Percentiles rank a stretch among this genome's conserved stretches.
phyloP scores from a whole-genome alignment of 53 echinoderm and acorn worm species.

The Actinopyga echinites region DNA sequence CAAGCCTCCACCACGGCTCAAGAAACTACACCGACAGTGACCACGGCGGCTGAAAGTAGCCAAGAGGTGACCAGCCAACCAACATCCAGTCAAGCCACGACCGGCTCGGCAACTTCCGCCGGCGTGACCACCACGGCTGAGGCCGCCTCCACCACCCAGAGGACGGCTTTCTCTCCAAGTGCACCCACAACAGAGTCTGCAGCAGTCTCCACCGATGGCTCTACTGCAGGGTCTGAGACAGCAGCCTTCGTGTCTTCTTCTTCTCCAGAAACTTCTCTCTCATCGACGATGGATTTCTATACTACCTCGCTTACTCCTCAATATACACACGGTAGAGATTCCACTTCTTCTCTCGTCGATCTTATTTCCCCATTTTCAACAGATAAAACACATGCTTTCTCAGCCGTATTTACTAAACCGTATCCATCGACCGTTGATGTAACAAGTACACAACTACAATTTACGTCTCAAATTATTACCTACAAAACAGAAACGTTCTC shows the following conservation, averaged over 20 bases:
- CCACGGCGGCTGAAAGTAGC: conserved; percentile 8
- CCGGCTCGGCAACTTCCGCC: neutral
- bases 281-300: too few species aligned
- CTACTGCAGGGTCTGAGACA: neutral
- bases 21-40: conserved; percentile 15
- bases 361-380: too few species aligned
- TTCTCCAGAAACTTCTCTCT: too few species aligned
- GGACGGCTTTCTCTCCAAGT: neutral
- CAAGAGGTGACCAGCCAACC: neutral
- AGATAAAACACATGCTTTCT: too few species aligned
- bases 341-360: too few species aligned
- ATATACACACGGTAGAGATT: too few species aligned
- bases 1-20: conserved; percentile 4
- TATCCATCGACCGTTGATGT: too few species aligned
- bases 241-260: neutral
- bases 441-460: too few species aligned
- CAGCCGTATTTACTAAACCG: too few species aligned
- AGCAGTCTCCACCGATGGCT: neutral
- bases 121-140: neutral
- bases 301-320: too few species aligned
- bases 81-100: neutral
- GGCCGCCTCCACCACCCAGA: neutral
- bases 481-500: too few species aligned
- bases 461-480: too few species aligned
- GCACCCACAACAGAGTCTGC: neutral